A percentile compares a stretch with the other conserved stretches of the same genome.
These are phyloP conservation scores for Pseudorasbora parva DNA, from an alignment of 2,113 vertebrate genomes.

Conservation along the genomic window DNA sequence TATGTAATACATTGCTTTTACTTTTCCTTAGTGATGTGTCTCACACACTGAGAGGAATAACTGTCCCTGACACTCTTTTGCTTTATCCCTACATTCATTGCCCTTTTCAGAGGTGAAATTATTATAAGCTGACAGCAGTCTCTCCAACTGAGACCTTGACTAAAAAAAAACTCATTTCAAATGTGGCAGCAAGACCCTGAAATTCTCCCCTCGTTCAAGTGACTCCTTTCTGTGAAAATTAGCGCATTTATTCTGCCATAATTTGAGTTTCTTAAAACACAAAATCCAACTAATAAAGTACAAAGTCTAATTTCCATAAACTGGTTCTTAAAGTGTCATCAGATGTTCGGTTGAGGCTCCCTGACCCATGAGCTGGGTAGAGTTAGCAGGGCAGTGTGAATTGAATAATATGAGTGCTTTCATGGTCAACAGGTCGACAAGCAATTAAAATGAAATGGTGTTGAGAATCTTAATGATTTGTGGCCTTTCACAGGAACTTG, in stretches of 20 bases:
- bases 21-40: slow-evolving; percentile 45
- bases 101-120: slow-evolving; percentile 75
- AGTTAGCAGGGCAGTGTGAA: background rate
- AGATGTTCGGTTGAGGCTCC: background rate
- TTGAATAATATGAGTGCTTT: background rate
- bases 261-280: background rate
- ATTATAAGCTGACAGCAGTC: slow-evolving; percentile 78
- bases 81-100: too few species aligned
- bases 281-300: background rate
- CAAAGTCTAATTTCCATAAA: background rate
- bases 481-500: slow-evolving; percentile 17
- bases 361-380: slow-evolving; percentile 48
- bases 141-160: slow-evolving; percentile 61
- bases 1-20: background rate
- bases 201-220: slow-evolving; percentile 77
- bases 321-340: background rate
- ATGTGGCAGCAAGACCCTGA: slow-evolving; percentile 67
- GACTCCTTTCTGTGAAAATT: slow-evolving; percentile 69
- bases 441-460: slow-evolving; percentile 27
- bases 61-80: slow-evolving; percentile 57
- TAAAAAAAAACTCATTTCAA: slow-evolving; percentile 77
- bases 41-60: slow-evolving; percentile 60
- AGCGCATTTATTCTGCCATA: background rate
- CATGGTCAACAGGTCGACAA: slow-evolving; percentile 9
- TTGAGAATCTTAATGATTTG: background rate